These are phyloP conservation scores for Parus major DNA, from an alignment of 2,113 vertebrate genomes.

Conservation along the genomic window DNA sequence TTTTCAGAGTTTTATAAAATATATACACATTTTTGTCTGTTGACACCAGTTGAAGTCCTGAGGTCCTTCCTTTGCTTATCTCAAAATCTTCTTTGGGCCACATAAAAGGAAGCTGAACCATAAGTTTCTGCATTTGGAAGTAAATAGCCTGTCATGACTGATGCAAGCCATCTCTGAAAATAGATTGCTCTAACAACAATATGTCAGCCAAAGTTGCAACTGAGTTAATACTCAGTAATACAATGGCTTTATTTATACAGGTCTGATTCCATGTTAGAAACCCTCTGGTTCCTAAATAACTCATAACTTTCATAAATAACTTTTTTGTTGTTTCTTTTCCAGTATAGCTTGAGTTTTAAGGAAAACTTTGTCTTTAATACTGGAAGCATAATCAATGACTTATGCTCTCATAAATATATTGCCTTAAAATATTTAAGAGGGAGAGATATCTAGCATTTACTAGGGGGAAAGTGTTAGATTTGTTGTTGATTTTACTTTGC, in stretches of 20 bases:
- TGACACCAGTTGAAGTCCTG: background rate
- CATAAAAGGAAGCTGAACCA: background rate
- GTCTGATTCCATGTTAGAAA: background rate
- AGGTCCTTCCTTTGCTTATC: background rate
- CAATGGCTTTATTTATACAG: background rate
- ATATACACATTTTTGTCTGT: background rate
- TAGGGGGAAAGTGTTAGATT: background rate
- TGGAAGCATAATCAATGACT: background rate
- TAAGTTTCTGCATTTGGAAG: background rate
- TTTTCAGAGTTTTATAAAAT: background rate
- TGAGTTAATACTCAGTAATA: background rate
- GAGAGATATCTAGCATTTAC: background rate
- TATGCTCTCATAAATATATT: background rate
- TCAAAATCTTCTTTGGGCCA: background rate
- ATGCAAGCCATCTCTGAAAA: background rate
- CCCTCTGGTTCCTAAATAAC: too few species aligned
- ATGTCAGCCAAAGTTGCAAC: background rate
- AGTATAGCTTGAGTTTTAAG: background rate
- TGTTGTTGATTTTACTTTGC: background rate
- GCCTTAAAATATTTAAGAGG: background rate
- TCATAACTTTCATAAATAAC: background rate
- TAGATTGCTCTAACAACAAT: background rate
- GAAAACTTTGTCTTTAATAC: background rate
- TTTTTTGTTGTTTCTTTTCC: background rate
- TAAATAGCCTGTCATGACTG: background rate